phyloP scores from a whole-genome alignment of 2,113 vertebrate genomes.

The Dissostichus mawsoni region DNA sequence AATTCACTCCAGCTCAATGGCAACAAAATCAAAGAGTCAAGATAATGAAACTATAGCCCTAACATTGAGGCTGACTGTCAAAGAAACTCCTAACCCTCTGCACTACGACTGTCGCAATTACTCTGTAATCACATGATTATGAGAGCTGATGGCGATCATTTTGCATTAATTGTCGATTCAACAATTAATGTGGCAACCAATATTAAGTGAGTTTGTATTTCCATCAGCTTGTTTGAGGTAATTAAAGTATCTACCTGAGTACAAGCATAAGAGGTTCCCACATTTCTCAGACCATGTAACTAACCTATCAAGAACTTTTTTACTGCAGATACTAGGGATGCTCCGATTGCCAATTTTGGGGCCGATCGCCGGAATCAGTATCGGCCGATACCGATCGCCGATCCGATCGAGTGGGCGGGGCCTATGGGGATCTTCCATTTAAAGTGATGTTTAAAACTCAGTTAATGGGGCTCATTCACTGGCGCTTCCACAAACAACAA shows the following conservation, averaged over 20 bases:
- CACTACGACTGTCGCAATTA: not conserved
- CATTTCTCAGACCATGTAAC: no score
- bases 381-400: no score
- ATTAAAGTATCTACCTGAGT: not conserved
- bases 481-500: no score
- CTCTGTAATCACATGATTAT: not conserved
- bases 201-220: not conserved
- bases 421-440: no score
- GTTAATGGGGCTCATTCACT: no score
- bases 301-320: no score
- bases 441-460: no score
- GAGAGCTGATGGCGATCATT: not conserved
- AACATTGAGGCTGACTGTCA: conserved; percentile 15
- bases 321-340: no score
- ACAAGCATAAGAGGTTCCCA: not conserved
- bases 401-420: no score
- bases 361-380: no score
- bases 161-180: not conserved
- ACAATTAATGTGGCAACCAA: not conserved
- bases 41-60: conserved; percentile 46
- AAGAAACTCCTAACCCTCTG: conserved; percentile 5
- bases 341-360: no score
- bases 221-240: not conserved
- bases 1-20: conserved; percentile 25
- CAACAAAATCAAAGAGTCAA: conserved; percentile 39